Evolutionary conservation across 2,888 invertebrate genomes (phyloP), one percentile per base, ranked within the genome.

Genomic region (Eupithecia tripunctaria): DNA sequence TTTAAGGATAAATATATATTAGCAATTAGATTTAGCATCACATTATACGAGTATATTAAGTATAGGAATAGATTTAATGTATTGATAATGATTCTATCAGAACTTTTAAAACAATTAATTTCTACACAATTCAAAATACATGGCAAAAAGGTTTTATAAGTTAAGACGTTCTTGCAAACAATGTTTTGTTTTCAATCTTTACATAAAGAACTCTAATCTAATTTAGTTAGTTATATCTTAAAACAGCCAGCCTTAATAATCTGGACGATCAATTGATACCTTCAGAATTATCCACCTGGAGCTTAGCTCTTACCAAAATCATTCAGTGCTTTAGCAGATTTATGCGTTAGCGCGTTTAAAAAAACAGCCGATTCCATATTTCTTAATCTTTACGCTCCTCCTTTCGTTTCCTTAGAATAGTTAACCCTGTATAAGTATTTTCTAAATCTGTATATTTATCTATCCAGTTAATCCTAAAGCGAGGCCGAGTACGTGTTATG

Each of bases 401-500:
- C n/a, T 51, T 21, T 51, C 51, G 51, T 56, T 25, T 56, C 21
- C 56, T 21, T 25, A 56, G 56, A 51, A 51, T 10, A 10, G 21
- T 10, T 51, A 2, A 51, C 51, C 51, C 21, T 51, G 51, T 51
- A 51, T 51, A 21, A 21, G 25, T 14, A 63, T 63, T n/a, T 36
- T 12, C 62, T 63, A 32, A 63, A 63, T 63, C 62, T 63, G 62
- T 63, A 12, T 63, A 63, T 32, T 32, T 63, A 56, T 56, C 56
- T 56, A 56, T 63, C 12, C 10, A 67, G 47, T 36, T 67, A 56
- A 67, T 67, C 56, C 56, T 67, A 51, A 36, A n/a, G 32, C 65
- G 65, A 67, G 36, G 67, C 56, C 56, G 21, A n/a, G 62, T 10
- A 29, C 32, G 62, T 63, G 62, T 32, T 63, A 63, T 36, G 62